Base-by-base conservation (phyloP, 2,113 vertebrate genomes). In the Lepus timidus region DNA sequence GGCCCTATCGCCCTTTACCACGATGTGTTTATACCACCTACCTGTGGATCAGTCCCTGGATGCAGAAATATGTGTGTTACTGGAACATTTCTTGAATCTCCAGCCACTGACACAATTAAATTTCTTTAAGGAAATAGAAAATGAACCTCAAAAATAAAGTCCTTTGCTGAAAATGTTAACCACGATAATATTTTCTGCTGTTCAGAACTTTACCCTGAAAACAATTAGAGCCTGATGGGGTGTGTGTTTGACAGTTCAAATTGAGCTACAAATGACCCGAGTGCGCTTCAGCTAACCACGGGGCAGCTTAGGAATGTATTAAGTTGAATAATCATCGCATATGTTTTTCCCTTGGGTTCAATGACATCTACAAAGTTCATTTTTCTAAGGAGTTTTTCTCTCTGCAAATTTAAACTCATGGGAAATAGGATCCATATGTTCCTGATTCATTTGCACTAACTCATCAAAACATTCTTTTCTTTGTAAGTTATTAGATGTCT, bases 401-500 rank as follows among this genome's bases (percentile, higher is more conserved):
- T 96, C 85, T 89, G 84, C 75, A 95, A 86, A 97, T 96, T 96
- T 92, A 94, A 96, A 95, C 94, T 95, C 97, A 31, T 85, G 95
- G 92, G 91, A 96, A 96, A 97, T 94, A 33, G 80, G 44, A 97
- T 84, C 96, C 92, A 94, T 94, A 94, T 97, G 96, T 95, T 95
- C 52, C 78, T 74, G 79, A 97, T 97, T 97, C 94, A 94, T 97
- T 97, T 92, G 83, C 25, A 90, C 91, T 83, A 94, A 96, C 89
- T 96, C 96, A 95, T 96, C 93, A 97, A 96, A 96, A 96, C 17
- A 0, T 70, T 97, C 85, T 95, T 96, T 96, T 95, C 96, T 94
- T 90, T 93, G 31, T 94, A 96, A 96, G 75, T 96, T 97, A 97
- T 96, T 95, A 92, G 93, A 97, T 95, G 88, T 96, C 97, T 96